A percentile compares a stretch with the other conserved stretches of the same genome.
Conservation (phyloP, 2,888 invertebrate species). For the Eupithecia vulgata region DNA sequence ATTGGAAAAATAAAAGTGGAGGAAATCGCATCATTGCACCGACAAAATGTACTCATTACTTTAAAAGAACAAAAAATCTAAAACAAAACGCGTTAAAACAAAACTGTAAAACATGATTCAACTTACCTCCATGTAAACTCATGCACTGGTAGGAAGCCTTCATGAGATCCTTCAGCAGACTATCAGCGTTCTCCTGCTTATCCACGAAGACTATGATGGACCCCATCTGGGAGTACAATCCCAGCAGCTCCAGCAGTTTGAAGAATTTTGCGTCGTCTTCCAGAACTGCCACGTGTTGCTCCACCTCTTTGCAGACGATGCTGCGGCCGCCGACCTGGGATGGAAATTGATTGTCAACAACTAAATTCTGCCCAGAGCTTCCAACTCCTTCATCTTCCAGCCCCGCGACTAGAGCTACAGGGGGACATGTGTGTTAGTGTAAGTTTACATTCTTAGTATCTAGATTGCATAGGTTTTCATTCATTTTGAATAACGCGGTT, state of each 20-base stretch:
- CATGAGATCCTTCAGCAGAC: slow-evolving; percentile 96
- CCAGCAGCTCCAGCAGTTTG: slow-evolving; percentile 98
- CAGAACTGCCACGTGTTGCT: slow-evolving; percentile 95
- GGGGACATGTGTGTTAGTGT: too few relatives aligned
- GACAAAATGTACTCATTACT: too few relatives aligned
- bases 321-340: slow-evolving; percentile 94
- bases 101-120: background rate
- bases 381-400: too few relatives aligned
- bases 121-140: slow-evolving; percentile 95
- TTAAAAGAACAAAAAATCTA: too few relatives aligned
- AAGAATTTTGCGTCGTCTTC: slow-evolving; percentile 99
- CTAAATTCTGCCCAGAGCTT: too few relatives aligned
- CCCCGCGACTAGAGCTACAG: too few relatives aligned
- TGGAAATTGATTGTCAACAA: background rate
- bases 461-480: too few relatives aligned
- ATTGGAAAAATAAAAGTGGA: too few relatives aligned
- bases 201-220: slow-evolving; percentile 99
- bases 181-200: slow-evolving; percentile 98
- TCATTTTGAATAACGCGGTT: too few relatives aligned
- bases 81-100: background rate
- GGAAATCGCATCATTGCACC: too few relatives aligned
- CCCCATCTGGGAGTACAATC: slow-evolving; percentile 95
- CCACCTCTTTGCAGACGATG: slow-evolving; percentile 98
- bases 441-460: too few relatives aligned
- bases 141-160: slow-evolving; percentile 98